Percentiles rank a stretch among this genome's conserved stretches.
Evolutionary conservation across 1,140 invertebrate species (phyloP).

Genomic region (Neodiprion lecontei): DNA sequence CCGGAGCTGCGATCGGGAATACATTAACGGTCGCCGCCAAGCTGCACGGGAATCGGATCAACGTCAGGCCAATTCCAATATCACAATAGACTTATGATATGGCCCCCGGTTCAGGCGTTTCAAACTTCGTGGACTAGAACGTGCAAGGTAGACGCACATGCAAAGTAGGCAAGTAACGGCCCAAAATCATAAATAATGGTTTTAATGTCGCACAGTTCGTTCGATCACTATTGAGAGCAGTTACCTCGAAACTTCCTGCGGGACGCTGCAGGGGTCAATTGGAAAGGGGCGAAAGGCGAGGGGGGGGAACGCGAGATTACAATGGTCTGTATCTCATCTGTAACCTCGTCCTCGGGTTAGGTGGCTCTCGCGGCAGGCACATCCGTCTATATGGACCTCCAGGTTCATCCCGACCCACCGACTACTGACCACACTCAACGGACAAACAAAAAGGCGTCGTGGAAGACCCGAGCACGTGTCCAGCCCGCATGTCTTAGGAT

Average conservation of each 20-base stretch:
- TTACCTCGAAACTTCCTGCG: no score
- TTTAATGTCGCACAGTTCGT: no score
- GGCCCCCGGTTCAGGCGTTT: background rate
- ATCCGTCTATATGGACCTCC: conserved; percentile 6
- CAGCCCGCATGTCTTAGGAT: conserved; percentile 40
- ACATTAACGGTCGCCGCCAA: background rate
- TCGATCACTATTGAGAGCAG: no score
- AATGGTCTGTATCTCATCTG: conserved; percentile 9
- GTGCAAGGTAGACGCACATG: background rate
- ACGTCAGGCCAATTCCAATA: background rate
- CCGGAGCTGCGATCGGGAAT: background rate
- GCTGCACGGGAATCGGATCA: background rate
- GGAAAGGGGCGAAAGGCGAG: no score
- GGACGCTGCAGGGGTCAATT: no score
- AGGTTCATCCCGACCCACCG: conserved; percentile 10
- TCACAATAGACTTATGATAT: background rate
- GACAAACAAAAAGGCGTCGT: conserved; percentile 24
- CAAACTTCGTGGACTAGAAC: background rate
- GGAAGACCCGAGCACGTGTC: conserved; percentile 30
- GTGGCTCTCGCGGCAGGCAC: background rate
- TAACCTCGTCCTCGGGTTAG: conserved; percentile 15
- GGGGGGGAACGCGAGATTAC: background rate
- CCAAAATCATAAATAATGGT: background rate
- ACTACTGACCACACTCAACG: conserved; percentile 40
- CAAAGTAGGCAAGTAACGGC: background rate